Percentiles rank a stretch among this genome's conserved stretches.
Conservation (phyloP, 2,888 invertebrate genomes). For the Tubulanus polymorphus region DNA sequence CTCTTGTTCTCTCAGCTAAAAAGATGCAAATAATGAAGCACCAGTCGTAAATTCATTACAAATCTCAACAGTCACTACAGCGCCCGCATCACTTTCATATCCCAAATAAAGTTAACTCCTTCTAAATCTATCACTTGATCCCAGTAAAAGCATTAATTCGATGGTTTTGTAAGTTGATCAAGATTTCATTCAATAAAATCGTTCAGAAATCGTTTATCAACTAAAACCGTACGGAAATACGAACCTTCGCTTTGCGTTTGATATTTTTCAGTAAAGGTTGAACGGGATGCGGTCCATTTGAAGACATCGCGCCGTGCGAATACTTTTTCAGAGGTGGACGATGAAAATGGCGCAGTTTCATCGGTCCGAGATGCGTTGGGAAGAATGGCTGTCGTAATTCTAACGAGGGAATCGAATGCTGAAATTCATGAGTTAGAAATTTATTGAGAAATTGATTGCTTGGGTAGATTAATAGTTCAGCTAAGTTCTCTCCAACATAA, state of each 20-base stretch:
- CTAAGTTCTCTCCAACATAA: too few species aligned
- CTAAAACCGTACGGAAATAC: too few species aligned
- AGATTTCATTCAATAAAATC: too few species aligned
- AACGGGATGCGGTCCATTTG: constrained; percentile 73
- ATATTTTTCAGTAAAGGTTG: constrained; percentile 85
- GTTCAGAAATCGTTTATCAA: too few species aligned
- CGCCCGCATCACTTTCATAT: background rate
- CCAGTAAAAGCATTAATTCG: too few species aligned
- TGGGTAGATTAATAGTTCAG: too few species aligned
- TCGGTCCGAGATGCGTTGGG: constrained; percentile 84
- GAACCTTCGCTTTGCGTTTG: constrained; percentile 68
- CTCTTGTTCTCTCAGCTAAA: constrained; percentile 82
- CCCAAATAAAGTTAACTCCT: background rate
- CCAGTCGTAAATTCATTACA: too few species aligned
- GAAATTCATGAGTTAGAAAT: constrained; percentile 56
- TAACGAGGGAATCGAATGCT: constrained; percentile 96
- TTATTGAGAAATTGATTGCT: background rate
- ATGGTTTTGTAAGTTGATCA: too few species aligned
- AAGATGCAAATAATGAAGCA: background rate
- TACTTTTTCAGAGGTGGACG: constrained; percentile 81
- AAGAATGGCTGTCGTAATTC: constrained; percentile 92
- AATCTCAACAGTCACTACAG: too few species aligned
- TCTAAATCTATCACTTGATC: background rate
- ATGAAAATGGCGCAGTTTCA: constrained; percentile 86
- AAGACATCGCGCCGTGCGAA: constrained; percentile 74